These are phyloP conservation scores for Pogonognathellus flavescens DNA, from an alignment of 1,140 invertebrate species.

Conservation along the genomic window DNA sequence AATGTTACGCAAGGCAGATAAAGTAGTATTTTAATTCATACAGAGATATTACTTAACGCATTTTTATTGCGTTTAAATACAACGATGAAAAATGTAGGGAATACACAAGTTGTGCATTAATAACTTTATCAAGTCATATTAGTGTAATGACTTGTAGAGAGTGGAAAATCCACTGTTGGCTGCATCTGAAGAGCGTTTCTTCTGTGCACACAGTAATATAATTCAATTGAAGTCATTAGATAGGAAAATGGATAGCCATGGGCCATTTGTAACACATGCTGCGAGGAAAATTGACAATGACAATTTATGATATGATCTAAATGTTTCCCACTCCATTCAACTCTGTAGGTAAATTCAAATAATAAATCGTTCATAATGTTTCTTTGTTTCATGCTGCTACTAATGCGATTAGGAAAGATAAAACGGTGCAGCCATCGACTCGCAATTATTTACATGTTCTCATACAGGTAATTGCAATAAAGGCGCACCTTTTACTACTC, in stretches of 20 bases:
- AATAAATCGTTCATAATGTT: constrained; percentile 6
- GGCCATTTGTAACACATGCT: constrained; percentile 38
- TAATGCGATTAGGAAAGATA: not conserved
- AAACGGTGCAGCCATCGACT: constrained; percentile 1
- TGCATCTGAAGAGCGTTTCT: too few species aligned
- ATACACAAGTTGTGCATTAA: too few species aligned
- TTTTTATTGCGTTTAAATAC: too few species aligned
- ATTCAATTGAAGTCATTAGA: constrained; percentile 48
- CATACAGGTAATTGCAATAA: constrained; percentile 19
- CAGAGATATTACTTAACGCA: too few species aligned
- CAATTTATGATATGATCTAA: constrained; percentile 46
- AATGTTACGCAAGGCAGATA: too few species aligned
- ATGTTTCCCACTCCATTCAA: constrained; percentile 38
- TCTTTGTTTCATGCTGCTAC: constrained; percentile 18
- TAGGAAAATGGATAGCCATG: not conserved
- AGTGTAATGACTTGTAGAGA: too few species aligned
- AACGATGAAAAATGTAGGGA: too few species aligned
- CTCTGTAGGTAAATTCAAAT: constrained; percentile 34
- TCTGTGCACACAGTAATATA: not conserved
- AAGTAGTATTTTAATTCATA: too few species aligned
- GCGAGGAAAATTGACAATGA: constrained; percentile 47
- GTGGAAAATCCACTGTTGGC: too few species aligned
- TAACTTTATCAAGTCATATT: too few species aligned
- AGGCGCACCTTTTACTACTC: not conserved
- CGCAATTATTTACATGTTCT: constrained; percentile 40